Evolutionary conservation across 2,113 vertebrate species (phyloP), one percentile per base, ranked within the genome.

Genomic region (Larimichthys polyactis): DNA sequence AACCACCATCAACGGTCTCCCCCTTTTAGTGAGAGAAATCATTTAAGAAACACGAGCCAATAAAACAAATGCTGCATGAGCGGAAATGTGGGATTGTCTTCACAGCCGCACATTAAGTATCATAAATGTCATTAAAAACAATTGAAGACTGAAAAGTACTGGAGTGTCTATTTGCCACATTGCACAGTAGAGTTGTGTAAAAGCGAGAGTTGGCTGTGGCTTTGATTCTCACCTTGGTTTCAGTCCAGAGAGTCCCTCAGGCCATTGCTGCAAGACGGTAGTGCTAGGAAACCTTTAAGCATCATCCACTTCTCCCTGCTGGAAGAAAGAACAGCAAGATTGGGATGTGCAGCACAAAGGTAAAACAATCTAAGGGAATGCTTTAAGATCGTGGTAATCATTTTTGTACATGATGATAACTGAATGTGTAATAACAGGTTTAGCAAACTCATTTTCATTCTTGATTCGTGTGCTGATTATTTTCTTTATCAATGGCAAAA

Each of bases 191-290:
- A 66, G 62, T 87, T 87, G 78, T 20, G n/a, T 64, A 85, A 87
- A 79, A 16, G 24, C 6, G 27, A 36, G 64, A 68, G 19, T 17
- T 85, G 43, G 78, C 79, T 63, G 60, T 51, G 40, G 60, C 72
- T 86, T 2, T 69, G 65, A 57, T 55, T 81, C 84, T 94, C 87
- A 95, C 95, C 94, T 94, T 94, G 92, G 91, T 92, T 92, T 94
- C 82, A 95, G 93, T 95, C 93, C 92, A 94, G 90, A 92, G 91
- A 89, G 90, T 91, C 90, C 91, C 92, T 95, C 95, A 95, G 93
- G 95, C 93, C 95, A 95, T 96, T 92, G 92, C 93, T 91, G 94
- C 92, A 92, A 89, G 90, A 92, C 66, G 74, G 87, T 69, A 89
- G 92, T 46, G 73, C 79, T 72, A 72, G 84, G 90, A 93, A 94